These are phyloP conservation scores for Timandra comae DNA, from an alignment of 2,888 invertebrate species.

Conservation along the genomic window DNA sequence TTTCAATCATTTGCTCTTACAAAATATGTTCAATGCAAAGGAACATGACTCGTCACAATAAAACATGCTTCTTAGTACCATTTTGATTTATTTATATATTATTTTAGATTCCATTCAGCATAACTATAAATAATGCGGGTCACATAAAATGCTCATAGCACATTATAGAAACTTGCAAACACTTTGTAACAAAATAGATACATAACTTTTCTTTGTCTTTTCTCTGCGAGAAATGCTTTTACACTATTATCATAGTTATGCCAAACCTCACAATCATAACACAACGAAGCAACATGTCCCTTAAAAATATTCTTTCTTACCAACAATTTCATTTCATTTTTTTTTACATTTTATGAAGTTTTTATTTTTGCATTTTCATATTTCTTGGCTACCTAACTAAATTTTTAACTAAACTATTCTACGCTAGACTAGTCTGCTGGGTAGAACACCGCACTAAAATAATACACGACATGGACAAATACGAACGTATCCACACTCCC, in stretches of 20 bases:
- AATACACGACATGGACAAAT: conserved; percentile 75
- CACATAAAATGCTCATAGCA: conserved; percentile 77
- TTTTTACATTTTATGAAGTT: conserved; percentile 76
- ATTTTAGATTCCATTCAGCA: conserved; percentile 75
- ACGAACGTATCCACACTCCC: conserved; percentile 64
- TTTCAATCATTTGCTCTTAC: conserved; percentile 77
- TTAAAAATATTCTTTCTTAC: conserved; percentile 81
- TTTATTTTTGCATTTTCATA: conserved; percentile 78
- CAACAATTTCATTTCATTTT: conserved; percentile 78
- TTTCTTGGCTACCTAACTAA: conserved; percentile 76
- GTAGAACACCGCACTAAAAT: conserved; percentile 75
- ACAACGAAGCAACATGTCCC: conserved; percentile 77
- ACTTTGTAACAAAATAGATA: conserved; percentile 78
- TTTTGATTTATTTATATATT: conserved; percentile 75
- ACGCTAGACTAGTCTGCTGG: conserved; percentile 77
- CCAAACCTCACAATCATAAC: conserved; percentile 73
- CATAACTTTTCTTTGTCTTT: conserved; percentile 67
- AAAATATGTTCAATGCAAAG: conserved; percentile 78
- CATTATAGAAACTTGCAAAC: conserved; percentile 77
- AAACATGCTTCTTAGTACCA: conserved; percentile 77
- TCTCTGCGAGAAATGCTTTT: conserved; percentile 70
- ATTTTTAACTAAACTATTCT: conserved; percentile 76
- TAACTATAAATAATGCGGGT: conserved; percentile 76
- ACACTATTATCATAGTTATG: conserved; percentile 74
- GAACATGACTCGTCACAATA: conserved; percentile 77